Evolutionary conservation across 2,113 vertebrate species (phyloP), one percentile per base, ranked within the genome.

Genomic region (Anthoscopus minutus): DNA sequence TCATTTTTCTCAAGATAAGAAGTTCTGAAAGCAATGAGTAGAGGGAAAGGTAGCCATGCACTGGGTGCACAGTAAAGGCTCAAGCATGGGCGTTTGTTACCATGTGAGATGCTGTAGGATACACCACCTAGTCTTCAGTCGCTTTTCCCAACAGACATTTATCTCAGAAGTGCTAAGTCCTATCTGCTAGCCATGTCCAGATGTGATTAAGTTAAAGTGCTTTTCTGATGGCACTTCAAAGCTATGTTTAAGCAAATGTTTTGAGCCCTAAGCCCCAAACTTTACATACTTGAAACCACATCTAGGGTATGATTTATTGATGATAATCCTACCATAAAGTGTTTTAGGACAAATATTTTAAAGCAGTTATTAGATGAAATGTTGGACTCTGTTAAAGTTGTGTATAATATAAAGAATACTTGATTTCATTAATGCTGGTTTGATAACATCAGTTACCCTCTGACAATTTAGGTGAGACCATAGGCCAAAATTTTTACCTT

Each of bases 401-500:
- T 56, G 13, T 91, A 30, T 83, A 27, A 33, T 71, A 74, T 20
- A 58, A 81, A 83, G 71, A 74, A 69, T 70, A 38, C 23, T 35
- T 89, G 56, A 42, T 95, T 91, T 91, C 11, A 30, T 66, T 89
- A 74, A 54, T 74, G 38, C 48, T 81, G 20, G 24, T 88, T 77
- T 80, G 54, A 71, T 89, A 71, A 37, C 24, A 38, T 50, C n/a
- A 45, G 35, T 9, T 5, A 37, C 72, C 27, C 15, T 86, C 33
- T 56, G 31, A 28, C 40, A 91, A 28, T 77, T 86, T 30, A 58
- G 60, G 33, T 89, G 60, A 92, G 31, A 50, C 58, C 27, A 6
- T 25, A 81, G 87, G 78, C 70, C 54, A 92, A 93, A 57, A 61
- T 81, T 78, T 95, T 96, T 93, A 86, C 60, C 42, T 95, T 48